phyloP scores from a whole-genome alignment of 2,113 vertebrate genomes.

The Pachypanchax playfairii region DNA sequence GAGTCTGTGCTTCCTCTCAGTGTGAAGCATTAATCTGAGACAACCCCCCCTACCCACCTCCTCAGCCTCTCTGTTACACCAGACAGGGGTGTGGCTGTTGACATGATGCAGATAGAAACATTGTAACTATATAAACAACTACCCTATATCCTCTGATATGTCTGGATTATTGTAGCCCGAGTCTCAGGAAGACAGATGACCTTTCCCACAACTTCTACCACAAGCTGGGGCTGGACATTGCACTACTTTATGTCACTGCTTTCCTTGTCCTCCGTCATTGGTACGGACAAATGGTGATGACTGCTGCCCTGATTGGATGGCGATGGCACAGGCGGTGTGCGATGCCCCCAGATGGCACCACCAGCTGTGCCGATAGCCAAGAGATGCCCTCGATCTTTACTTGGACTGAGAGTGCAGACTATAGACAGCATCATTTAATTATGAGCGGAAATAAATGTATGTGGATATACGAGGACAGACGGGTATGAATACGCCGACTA shows the following conservation, averaged over 20 bases:
- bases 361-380: constrained; percentile 76
- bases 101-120: constrained; percentile 33
- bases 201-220: constrained; percentile 25
- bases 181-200: constrained; percentile 32
- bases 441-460: constrained; percentile 22
- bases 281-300: constrained; percentile 43
- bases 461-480: constrained; percentile 34
- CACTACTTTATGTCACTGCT: constrained; percentile 33
- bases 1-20: constrained; percentile 81
- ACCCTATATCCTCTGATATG: constrained; percentile 1
- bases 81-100: constrained; percentile 60
- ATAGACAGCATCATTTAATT: constrained; percentile 50
- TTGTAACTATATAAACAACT: constrained; percentile 19
- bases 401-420: constrained; percentile 51
- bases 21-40: constrained; percentile 83
- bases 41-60: constrained; percentile 9
- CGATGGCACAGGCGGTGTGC: constrained; percentile 41
- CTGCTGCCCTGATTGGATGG: constrained; percentile 54
- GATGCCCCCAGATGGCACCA: constrained; percentile 75
- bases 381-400: constrained; percentile 74
- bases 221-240: constrained; percentile 36
- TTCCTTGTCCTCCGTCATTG: constrained; percentile 64
- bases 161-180: neutral
- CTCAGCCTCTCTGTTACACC: constrained; percentile 39
- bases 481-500: constrained; percentile 16